A percentile compares a stretch with the other conserved stretches of the same genome.
These are phyloP conservation scores for Cherax quadricarinatus DNA, from an alignment of 1,140 invertebrate genomes.

Conservation along the genomic window DNA sequence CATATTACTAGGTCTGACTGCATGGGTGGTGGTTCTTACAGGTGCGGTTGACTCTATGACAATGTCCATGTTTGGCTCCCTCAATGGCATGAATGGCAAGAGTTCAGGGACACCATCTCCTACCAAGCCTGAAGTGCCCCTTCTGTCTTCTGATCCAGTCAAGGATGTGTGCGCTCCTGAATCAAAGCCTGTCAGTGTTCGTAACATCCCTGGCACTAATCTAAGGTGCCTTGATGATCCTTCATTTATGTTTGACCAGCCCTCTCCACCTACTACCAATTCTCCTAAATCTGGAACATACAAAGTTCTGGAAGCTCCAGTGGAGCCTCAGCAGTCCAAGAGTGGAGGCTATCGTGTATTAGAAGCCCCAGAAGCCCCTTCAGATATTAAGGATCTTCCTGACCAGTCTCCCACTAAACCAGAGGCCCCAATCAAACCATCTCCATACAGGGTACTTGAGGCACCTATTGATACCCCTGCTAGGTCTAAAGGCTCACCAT, in stretches of 20 bases:
- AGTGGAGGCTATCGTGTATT: conserved; percentile 70
- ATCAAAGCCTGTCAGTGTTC: conserved; percentile 73
- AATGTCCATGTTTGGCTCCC: conserved; percentile 73
- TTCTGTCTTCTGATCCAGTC: conserved; percentile 76
- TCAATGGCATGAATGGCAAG: conserved; percentile 74
- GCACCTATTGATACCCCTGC: conserved; percentile 76
- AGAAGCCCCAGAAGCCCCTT: conserved; percentile 73
- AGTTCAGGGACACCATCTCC: conserved; percentile 73
- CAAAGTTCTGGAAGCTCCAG: conserved; percentile 73
- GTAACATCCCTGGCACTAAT: conserved; percentile 79
- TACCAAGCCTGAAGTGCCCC: conserved; percentile 70
- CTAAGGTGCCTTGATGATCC: conserved; percentile 80
- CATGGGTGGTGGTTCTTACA: conserved; percentile 70
- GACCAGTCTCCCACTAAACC: conserved; percentile 67
- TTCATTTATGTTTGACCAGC: conserved; percentile 78
- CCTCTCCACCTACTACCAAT: conserved; percentile 52
- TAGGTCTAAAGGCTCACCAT: conserved; percentile 75
- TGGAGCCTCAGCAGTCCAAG: conserved; percentile 68
- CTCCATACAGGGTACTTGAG: conserved; percentile 77
- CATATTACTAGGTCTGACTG: conserved; percentile 45
- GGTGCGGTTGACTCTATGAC: conserved; percentile 72
- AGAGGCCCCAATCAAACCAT: conserved; percentile 67
- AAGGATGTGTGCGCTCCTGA: conserved; percentile 50
- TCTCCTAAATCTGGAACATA: conserved; percentile 64
- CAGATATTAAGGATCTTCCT: conserved; percentile 71